Evolutionary conservation across 92 coral and sea anemone genomes (phyloP).

Genomic region (Zoanthus gigantus): DNA sequence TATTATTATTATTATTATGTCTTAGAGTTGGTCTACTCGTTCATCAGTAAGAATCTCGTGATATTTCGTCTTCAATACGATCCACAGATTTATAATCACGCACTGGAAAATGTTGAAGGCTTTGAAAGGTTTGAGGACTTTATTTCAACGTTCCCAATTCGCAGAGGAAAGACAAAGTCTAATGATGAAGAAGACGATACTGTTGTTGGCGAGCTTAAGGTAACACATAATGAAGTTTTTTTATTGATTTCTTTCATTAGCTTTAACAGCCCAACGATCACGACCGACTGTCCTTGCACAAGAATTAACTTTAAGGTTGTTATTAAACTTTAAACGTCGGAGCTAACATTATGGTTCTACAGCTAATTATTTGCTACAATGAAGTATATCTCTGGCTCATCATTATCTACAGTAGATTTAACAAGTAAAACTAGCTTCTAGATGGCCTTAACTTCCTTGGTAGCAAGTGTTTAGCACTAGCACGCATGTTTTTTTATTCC

Average conservation of each 20-base stretch:
- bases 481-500: no score
- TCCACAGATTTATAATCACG: slow-evolving; percentile 65
- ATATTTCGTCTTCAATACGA: not conserved
- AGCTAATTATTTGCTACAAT: no score
- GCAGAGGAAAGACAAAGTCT: slow-evolving; percentile 81
- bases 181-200: slow-evolving; percentile 78
- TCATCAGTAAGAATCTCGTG: no score
- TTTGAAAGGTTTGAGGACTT: slow-evolving; percentile 75
- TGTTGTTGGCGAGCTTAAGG: slow-evolving; percentile 86
- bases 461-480: no score
- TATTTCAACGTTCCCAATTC: slow-evolving; percentile 65
- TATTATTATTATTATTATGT: no score
- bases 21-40: not conserved
- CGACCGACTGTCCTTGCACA: not conserved
- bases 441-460: no score
- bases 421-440: no score
- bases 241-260: not conserved
- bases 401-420: no score
- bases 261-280: not conserved
- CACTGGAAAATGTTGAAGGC: slow-evolving; percentile 69
- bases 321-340: not conserved
- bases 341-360: no score
- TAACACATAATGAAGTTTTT: not conserved
- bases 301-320: not conserved
- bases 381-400: no score